phyloP scores from a whole-genome alignment of 2,888 invertebrate species.

The Syrphus vitripennis region DNA sequence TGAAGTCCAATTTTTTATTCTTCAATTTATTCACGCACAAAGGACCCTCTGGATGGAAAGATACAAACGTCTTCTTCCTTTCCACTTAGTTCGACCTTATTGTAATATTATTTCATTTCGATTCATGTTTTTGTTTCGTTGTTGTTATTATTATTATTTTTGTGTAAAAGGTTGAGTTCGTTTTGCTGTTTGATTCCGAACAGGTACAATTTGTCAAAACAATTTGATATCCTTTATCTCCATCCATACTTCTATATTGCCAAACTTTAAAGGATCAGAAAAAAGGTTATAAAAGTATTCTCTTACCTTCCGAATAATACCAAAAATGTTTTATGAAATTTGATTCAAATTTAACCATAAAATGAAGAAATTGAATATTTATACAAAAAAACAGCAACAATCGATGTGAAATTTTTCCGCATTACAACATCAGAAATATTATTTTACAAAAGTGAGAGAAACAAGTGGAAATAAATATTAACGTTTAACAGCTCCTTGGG shows the following conservation, averaged over 20 bases:
- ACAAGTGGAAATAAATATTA: constrained; percentile 54
- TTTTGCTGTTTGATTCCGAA: constrained; percentile 56
- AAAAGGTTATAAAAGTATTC: constrained; percentile 51
- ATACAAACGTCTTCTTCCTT: not conserved
- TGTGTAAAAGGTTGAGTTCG: not conserved
- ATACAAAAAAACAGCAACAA: constrained; percentile 8
- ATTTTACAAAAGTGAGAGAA: constrained; percentile 49
- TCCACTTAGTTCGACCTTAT: constrained; percentile 46
- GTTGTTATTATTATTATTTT: not conserved
- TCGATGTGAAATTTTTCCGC: constrained; percentile 34
- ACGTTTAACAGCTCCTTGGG: constrained; percentile 14
- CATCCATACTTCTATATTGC: not conserved
- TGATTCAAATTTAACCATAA: constrained; percentile 52
- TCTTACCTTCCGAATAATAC: constrained; percentile 39
- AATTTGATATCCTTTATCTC: constrained; percentile 48
- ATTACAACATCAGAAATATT: constrained; percentile 63
- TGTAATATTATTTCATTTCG: constrained; percentile 45
- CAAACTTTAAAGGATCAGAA: not conserved
- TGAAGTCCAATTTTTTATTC: constrained; percentile 41
- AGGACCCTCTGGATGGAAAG: constrained; percentile 3
- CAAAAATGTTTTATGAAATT: constrained; percentile 63
- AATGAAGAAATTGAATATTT: constrained; percentile 7
- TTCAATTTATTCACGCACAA: constrained; percentile 39
- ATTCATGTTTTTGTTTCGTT: constrained; percentile 11
- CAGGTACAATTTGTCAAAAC: constrained; percentile 71